Base-by-base conservation (phyloP, 2,888 invertebrate species). In the Ochlodes sylvanus region DNA sequence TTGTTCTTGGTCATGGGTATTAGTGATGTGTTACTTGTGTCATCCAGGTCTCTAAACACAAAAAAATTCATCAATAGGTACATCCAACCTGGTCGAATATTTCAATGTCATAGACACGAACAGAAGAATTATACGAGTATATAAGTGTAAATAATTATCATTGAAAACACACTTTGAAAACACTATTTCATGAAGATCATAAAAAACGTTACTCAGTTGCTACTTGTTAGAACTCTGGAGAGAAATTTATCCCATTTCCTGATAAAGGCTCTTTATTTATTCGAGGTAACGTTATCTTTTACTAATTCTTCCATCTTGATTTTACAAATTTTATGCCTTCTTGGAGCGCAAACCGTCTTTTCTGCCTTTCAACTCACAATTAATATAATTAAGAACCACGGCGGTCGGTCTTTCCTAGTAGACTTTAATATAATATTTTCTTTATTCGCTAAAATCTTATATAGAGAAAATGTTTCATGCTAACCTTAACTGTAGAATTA, bases 311-410 rank as follows among this genome's bases (percentile, higher is more conserved):
- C 38, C 38, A 57, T 68, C 68, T 68, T 68, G 62, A 68, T 68
- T 57, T 50, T 38, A 60, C 21, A 62, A 68, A 68, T 62, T 56
- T 34, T 67, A 67, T 67, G 34, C 60, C 61, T 47, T 61, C 41
- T 67, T 61, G 54, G 56, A 38, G 50, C n/a, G 50, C 27, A 50
- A 68, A 62, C 55, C 67, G 10, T 62, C 55, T 58, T 61, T 47
- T 68, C 50, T 55, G 61, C 56, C 62, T 68, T 68, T 68, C 50
- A 41, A 56, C 68, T 62, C 50, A 47, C 61, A 67, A 68, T 68
- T 68, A 68, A 62, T 62, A 57, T 68, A 56, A 68, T 68, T n/a
- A 68, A 68, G 68, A 54, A 66, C 52, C 56, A 50, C 56, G 62
- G 50, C 50, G 38, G 68, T 41, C 44, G 62, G 62, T 34, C 54